Evolutionary conservation across 2,888 invertebrate species (phyloP).

Genomic region (Athalia cordata): DNA sequence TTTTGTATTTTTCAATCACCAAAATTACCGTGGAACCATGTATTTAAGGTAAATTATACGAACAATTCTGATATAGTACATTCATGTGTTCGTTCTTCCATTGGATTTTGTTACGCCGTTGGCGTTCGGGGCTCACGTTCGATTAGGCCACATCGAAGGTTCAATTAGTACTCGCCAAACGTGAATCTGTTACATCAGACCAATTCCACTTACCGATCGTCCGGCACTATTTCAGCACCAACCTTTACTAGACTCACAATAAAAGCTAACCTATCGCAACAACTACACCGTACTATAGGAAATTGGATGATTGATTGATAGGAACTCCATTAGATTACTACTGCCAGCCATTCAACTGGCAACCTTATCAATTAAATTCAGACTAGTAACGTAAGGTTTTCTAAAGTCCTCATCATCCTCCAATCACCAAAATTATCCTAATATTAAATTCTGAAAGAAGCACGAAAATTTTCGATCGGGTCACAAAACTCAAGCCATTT

Average conservation of each 20-base stretch:
- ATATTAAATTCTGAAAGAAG: not conserved
- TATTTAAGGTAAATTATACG: no score
- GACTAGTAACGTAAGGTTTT: no score
- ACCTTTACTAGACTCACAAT: no score
- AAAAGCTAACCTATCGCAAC: not conserved
- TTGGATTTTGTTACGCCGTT: slow-evolving; percentile 15
- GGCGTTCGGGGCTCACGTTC: slow-evolving; percentile 49
- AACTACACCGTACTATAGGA: slow-evolving; percentile 14
- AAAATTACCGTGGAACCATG: no score
- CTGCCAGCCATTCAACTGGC: slow-evolving; percentile 12
- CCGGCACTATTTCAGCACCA: not conserved
- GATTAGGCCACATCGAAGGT: slow-evolving; percentile 54
- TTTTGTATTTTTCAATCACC: no score
- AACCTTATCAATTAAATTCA: not conserved
- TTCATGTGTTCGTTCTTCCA: slow-evolving; percentile 50
- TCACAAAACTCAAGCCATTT: no score
- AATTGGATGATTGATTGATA: slow-evolving; percentile 45
- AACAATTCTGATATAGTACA: not conserved
- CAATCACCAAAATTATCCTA: not conserved
- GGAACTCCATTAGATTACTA: slow-evolving; percentile 37
- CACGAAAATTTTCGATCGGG: no score
- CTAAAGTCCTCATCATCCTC: no score
- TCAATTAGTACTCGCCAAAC: slow-evolving; percentile 52
- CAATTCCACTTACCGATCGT: slow-evolving; percentile 32
- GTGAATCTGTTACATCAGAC: slow-evolving; percentile 36